Evolutionary conservation across 1,140 invertebrate species (phyloP).

Genomic region (Papilio dardanus): DNA sequence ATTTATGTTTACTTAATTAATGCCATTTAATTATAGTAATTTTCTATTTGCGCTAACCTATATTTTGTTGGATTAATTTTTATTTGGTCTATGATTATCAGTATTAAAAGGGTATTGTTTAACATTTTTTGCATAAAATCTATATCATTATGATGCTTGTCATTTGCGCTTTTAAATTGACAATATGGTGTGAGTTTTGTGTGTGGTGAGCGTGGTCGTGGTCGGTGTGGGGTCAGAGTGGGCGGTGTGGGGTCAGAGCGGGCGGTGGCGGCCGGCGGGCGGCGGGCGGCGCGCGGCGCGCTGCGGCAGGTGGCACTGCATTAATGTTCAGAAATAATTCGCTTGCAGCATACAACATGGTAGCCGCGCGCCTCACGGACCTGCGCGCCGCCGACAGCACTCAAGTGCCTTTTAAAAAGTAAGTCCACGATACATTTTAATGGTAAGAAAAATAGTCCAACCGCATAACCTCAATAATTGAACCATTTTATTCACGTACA

Average conservation of each 20-base stretch:
- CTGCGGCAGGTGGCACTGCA: constrained; percentile 69
- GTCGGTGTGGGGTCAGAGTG: constrained; percentile 41
- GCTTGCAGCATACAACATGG: constrained; percentile 98
- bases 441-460: too few relatives aligned
- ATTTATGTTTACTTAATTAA: background rate
- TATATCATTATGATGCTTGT: constrained; percentile 1
- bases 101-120: constrained; percentile 31
- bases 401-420: constrained; percentile 99
- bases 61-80: background rate
- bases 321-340: constrained; percentile 86
- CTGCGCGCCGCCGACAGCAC: constrained; percentile 92
- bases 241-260: constrained; percentile 39
- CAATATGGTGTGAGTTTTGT: constrained; percentile 72
- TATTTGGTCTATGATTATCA: constrained; percentile 25
- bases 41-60: background rate
- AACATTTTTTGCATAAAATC: constrained; percentile 12
- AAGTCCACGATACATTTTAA: constrained; percentile 81
- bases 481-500: constrained; percentile 38
- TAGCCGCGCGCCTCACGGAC: constrained; percentile 96
- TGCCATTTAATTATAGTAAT: background rate
- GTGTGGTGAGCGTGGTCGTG: constrained; percentile 45
- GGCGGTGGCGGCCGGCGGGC: constrained; percentile 64
- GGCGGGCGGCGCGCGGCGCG: constrained; percentile 44
- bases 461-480: background rate
- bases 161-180: constrained; percentile 64